Percentiles rank a stretch among this genome's conserved stretches.
phyloP scores from a whole-genome alignment of 2,888 invertebrate genomes.

The Aromia moschata region DNA sequence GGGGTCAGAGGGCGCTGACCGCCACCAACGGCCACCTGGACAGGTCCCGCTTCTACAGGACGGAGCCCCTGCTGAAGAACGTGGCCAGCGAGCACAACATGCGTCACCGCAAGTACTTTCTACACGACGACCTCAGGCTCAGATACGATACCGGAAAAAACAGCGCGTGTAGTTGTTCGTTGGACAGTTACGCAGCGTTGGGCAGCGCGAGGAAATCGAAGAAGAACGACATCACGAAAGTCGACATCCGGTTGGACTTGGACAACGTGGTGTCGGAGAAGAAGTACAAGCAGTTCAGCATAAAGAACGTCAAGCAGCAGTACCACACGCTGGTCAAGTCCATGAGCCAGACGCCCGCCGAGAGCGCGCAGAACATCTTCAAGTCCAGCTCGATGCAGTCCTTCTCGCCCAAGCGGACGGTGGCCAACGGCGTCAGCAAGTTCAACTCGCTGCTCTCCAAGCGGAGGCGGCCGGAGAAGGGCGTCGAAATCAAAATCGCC shows the following conservation, averaged over 20 bases:
- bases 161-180: slow-evolving; percentile 39
- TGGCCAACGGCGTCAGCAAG: slow-evolving; percentile 58
- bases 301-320: slow-evolving; percentile 44
- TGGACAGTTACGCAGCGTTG: slow-evolving; percentile 26
- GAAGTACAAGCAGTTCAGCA: slow-evolving; percentile 45
- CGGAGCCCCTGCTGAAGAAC: slow-evolving; percentile 44
- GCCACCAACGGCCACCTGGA: slow-evolving; percentile 27
- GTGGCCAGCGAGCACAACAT: slow-evolving; percentile 52
- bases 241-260: slow-evolving; percentile 27
- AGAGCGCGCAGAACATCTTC: slow-evolving; percentile 45
- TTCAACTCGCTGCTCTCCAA: slow-evolving; percentile 47
- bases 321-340: slow-evolving; percentile 49
- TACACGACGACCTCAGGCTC: slow-evolving; percentile 31
- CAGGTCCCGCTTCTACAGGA: slow-evolving; percentile 39
- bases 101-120: slow-evolving; percentile 37
- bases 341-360: slow-evolving; percentile 44
- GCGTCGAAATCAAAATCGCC: slow-evolving; percentile 21
- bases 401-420: slow-evolving; percentile 63
- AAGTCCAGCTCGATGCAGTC: slow-evolving; percentile 51
- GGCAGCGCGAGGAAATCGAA: slow-evolving; percentile 15
- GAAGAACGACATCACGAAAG: slow-evolving; percentile 24
- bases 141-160: slow-evolving; percentile 24
- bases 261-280: slow-evolving; percentile 38
- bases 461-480: slow-evolving; percentile 35
- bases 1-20: slow-evolving; percentile 32